These are phyloP conservation scores for Hirundo rustica DNA, from an alignment of 2,797 vertebrate genomes.

Conservation along the genomic window DNA sequence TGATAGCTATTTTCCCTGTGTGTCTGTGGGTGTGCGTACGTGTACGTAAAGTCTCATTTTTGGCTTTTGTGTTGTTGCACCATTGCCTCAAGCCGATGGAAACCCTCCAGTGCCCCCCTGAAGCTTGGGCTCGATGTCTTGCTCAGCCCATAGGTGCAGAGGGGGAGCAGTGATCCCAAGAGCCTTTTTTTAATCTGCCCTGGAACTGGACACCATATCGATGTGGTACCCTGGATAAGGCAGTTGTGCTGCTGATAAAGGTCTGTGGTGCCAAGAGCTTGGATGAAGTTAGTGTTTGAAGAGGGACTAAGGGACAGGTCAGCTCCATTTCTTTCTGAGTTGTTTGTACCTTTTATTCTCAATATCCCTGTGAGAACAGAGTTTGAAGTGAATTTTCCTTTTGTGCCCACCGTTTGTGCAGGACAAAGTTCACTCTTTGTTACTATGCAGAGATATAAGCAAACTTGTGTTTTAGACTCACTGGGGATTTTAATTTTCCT, in stretches of 20 bases:
- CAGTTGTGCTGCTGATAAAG: background rate
- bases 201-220: background rate
- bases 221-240: background rate
- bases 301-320: background rate
- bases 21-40: background rate
- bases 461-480: accelerated
- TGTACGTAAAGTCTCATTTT: slow-evolving; percentile 36
- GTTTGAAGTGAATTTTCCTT: slow-evolving; percentile 8
- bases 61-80: slow-evolving; percentile 27
- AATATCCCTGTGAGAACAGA: background rate
- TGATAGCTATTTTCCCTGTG: slow-evolving; percentile 62
- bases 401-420: background rate
- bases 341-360: slow-evolving; percentile 1
- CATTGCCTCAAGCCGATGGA: background rate
- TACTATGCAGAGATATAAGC: background rate
- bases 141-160: background rate
- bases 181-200: background rate
- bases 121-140: background rate
- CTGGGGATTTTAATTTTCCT: background rate
- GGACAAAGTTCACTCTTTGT: background rate
- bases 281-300: background rate
- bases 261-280: background rate
- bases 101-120: background rate
- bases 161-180: background rate
- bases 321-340: background rate